A percentile compares a stretch with the other conserved stretches of the same genome.
Conservation (phyloP, 2,797 vertebrate species). For the Carduelis carduelis region DNA sequence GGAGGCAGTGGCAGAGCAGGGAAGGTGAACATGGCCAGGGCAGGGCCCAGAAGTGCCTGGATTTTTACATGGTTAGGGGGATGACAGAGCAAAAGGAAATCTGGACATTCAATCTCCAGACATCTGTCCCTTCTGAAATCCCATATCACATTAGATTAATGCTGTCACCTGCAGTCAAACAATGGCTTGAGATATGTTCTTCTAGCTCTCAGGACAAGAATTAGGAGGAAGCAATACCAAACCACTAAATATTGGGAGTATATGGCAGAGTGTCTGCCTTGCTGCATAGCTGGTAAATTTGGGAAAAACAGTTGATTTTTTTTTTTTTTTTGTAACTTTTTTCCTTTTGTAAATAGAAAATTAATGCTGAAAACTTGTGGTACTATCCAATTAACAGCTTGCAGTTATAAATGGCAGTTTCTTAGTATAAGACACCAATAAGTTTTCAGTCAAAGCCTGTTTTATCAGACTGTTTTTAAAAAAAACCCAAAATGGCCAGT, state of each 20-base stretch:
- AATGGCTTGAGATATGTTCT: not conserved
- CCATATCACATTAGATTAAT: not conserved
- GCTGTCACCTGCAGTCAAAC: not conserved
- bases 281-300: not conserved
- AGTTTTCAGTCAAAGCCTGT: not conserved
- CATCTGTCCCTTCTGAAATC: not conserved
- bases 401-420: not conserved
- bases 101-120: not conserved
- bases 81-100: slow-evolving; percentile 24
- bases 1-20: not conserved
- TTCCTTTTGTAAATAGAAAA: not conserved
- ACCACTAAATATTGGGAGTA: not conserved
- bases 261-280: not conserved
- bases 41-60: not conserved
- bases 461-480: not conserved
- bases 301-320: not conserved
- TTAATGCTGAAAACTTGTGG: not conserved
- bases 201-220: not conserved
- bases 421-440: not conserved
- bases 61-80: not conserved
- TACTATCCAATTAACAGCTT: not conserved
- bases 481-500: not conserved
- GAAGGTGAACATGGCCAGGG: not conserved
- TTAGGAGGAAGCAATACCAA: not conserved
- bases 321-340: not conserved